Base-by-base conservation (phyloP, 2,888 invertebrate species). In the Osmoderma eremita region DNA sequence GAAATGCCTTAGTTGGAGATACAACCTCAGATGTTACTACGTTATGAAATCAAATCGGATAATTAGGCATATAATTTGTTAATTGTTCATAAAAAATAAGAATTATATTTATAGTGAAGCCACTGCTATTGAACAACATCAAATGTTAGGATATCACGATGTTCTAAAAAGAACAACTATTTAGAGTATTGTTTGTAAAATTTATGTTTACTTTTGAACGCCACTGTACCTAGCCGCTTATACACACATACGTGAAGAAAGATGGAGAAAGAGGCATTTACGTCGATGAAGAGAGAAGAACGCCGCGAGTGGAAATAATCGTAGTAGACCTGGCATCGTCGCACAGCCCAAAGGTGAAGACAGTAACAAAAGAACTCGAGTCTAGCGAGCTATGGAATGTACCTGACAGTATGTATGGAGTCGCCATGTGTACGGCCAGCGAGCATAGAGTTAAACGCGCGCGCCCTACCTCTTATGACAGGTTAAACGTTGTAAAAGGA, bases 331-430 rank as follows among this genome's bases (percentile, higher is more conserved):
- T 69, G 70, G 70, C 70, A 70, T 65, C 70, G 41, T 41, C 56
- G 67, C 67, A 39, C 56, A 50, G 63, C 70, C 70, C 67, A 70
- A 58, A 70, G 70, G 70, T 70, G 67, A 69, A 67, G 68, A 69
- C 68, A 68, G 69, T 65, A 71, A 71, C 71, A 71, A 71, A 71
- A 71, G 71, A 70, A 70, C 70, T 56, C 48, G 68, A 65, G 67
- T 70, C 69, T 67, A 70, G 67, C 61, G 69, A 50, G 67, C 63
- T 61, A 54, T 61, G 71, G 71, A 71, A 71, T 71, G 71, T 67
- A 69, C 71, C 69, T 64, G 56, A 62, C 67, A 63, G 61, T 64
- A 58, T 61, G 61, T 64, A 58, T 45, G 58, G 58, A 58, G 58
- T 58, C 30, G 30, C 30, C 30, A 5, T 30, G 49, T 49, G 51